A percentile compares a stretch with the other conserved stretches of the same genome.
These are phyloP conservation scores for Poeciliopsis paucimaculata DNA, from an alignment of 2,797 vertebrate genomes.

Conservation along the genomic window DNA sequence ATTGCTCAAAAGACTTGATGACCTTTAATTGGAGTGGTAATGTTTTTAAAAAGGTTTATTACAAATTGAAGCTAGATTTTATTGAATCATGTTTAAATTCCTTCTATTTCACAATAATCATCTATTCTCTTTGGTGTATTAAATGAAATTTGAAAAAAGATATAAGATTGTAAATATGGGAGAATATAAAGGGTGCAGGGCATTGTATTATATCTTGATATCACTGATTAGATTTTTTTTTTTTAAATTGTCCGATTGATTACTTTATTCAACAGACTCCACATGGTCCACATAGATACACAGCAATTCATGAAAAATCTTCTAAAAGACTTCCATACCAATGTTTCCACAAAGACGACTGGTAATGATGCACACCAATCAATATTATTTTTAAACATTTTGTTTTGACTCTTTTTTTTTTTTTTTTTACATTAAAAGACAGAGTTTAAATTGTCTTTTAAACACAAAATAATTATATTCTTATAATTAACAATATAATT, in stretches of 20 bases:
- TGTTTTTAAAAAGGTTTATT: not conserved
- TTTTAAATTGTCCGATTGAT: not conserved
- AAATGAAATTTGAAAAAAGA: not conserved
- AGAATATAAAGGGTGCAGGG: not conserved
- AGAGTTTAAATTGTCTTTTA: not conserved
- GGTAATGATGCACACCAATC: no score
- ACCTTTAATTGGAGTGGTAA: not conserved
- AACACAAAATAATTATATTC: not conserved
- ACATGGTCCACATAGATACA: no score
- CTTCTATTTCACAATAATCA: not conserved
- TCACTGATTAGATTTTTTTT: not conserved
- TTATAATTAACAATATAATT: no score
- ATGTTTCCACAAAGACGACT: no score
- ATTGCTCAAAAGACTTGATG: not conserved
- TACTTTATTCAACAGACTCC: no score
- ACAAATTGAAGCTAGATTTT: not conserved
- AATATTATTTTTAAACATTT: not conserved
- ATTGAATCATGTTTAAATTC: not conserved
- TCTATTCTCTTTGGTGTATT: not conserved
- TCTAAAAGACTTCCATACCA: no score
- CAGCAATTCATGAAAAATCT: no score
- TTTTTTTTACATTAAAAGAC: not conserved
- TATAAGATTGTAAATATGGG: not conserved
- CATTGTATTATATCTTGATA: not conserved
- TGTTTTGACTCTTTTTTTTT: not conserved